A percentile compares a stretch with the other conserved stretches of the same genome.
Conservation (phyloP, 2,113 vertebrate genomes). For the Collichthys lucidus region DNA sequence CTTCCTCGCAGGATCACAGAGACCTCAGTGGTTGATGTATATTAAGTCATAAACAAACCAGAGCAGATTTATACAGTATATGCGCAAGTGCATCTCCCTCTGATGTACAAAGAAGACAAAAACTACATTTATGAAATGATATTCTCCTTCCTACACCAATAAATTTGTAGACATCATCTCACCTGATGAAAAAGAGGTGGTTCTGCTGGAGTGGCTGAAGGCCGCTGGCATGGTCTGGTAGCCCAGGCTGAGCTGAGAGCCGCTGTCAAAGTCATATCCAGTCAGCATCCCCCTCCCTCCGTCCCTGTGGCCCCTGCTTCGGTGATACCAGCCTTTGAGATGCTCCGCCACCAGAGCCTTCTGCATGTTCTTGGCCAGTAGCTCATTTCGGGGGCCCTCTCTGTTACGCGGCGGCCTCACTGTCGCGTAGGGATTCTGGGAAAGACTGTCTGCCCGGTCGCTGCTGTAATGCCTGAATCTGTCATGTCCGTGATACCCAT, state of each 20-base stretch:
- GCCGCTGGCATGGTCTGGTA: constrained; percentile 92
- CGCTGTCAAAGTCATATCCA: constrained; percentile 89
- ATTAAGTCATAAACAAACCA: background rate
- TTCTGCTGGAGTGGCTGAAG: constrained; percentile 90
- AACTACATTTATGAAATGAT: background rate
- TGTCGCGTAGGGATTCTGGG: constrained; percentile 94
- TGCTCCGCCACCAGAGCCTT: constrained; percentile 96
- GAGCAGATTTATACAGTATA: background rate
- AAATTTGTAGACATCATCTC: background rate
- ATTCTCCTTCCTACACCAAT: background rate
- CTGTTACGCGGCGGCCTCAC: constrained; percentile 89
- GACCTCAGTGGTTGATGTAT: background rate
- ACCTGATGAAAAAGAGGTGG: constrained; percentile 90
- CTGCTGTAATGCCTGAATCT: constrained; percentile 88
- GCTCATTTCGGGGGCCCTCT: constrained; percentile 87
- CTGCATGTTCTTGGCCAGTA: constrained; percentile 95
- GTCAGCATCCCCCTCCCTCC: constrained; percentile 78
- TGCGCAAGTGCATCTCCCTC: background rate
- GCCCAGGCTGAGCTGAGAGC: constrained; percentile 90
- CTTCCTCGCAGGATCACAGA: background rate
- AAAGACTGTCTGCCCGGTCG: constrained; percentile 85
- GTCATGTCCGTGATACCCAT: constrained; percentile 88
- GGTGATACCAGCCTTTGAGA: constrained; percentile 96
- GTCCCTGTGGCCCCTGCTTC: constrained; percentile 87
- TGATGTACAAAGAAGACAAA: background rate